Base-by-base conservation (phyloP, 2,888 invertebrate species). In the Aphodius granarius region DNA sequence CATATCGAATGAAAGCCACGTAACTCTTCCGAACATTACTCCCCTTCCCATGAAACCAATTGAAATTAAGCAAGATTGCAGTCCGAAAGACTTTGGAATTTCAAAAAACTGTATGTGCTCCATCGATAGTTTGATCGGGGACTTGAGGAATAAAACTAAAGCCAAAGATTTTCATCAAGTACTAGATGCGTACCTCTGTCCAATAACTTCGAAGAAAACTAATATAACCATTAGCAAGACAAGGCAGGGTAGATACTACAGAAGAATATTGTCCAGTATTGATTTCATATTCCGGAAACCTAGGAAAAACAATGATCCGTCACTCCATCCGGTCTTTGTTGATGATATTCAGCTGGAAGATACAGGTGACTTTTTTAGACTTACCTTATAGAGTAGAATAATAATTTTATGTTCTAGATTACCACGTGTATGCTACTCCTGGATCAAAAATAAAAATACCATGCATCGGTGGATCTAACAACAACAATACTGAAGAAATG, bases 101-200 rank as follows among this genome's bases (percentile, higher is more conserved):
- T 78, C 79, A 73, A 79, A 82, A 63, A 76, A 79, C 71, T 83
- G 83, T 66, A 78, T 83, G 63, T 83, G 83, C 66, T 82, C 82
- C 2, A 78, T 83, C 0, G 82, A 83, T 71, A 80, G 76, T 70
- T 72, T 82, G 71, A 77, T 83, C 5, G 79, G 80, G 72, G 82
- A 82, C 77, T 71, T 83, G 6, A 78, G 79, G 63, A 76, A 76
- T 71, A 77, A 68, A 73, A 76, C 64, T 19, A 73, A 23, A 22
- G 66, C 66, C 19, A 77, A 70, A 23, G 63, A 77, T 74, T 65
- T 79, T 77, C 74, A 79, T 66, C 20, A 76, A 21, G 64, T 76
- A 5, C 20, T 76, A 17, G 76, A 76, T 62, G 19, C 72, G 43
- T 76, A 76, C 19, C 64, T 76, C 13, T 76, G 76, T 43, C 76